Evolutionary conservation across 1,140 invertebrate species (phyloP), one percentile per base, ranked within the genome.

Genomic region (Diplogasteroides magnus): DNA sequence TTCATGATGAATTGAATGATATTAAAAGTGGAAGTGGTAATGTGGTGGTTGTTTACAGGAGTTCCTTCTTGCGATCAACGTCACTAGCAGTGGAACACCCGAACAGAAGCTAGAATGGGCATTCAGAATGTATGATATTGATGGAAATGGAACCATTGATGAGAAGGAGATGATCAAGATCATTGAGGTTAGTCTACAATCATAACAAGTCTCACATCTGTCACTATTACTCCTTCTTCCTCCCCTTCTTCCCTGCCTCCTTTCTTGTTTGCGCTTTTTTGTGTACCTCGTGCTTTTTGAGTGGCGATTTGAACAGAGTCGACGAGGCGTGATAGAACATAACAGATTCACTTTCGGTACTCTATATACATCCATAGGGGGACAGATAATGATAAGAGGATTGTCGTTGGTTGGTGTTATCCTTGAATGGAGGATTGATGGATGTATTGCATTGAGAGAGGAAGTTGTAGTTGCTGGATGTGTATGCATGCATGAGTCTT

Each of bases 21-120:
- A 31, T 56, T 56, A 19, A 15, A 56, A 56, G 55, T 19, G 23
- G 23, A 56, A 56, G 55, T 19, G 15, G 55, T 19, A 56, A 56
- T 19, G 23, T 56, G 55, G 55, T 23, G 55, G 15, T 15, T 19
- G 23, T 19, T 56, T 56, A 23, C 59, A 61, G 37, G 37, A 95
- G 87, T 97, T 97, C 86, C 87, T 96, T 78, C 87, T 95, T 83
- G 95, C 95, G 77, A 97, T 98, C 83, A 96, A 97, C 86, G 94
- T 98, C 64, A 98, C 94, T 68, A 94, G 92, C 72, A 93, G 93
- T 75, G 94, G 94, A 62, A 96, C 94, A 75, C 92, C 94, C 13
- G 92, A 97, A 84, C 94, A 98, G 84, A 98, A 98, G 86, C 87
- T 98, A 58, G 95, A 97, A 86, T 98, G 95, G 96, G 96, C 96